phyloP scores from a whole-genome alignment of 2,888 invertebrate genomes.

The Unio pictorum region DNA sequence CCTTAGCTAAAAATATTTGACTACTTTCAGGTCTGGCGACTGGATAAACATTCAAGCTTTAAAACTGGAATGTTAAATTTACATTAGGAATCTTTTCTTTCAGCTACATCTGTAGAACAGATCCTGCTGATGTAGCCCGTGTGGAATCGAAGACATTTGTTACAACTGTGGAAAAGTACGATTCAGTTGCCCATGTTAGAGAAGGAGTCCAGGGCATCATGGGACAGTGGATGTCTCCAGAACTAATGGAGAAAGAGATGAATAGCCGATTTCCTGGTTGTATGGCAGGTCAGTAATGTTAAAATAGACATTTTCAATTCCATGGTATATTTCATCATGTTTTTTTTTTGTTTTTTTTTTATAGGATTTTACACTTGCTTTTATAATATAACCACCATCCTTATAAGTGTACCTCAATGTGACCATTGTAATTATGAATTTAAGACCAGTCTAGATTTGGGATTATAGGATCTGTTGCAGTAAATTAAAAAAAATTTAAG shows the following conservation, averaged over 20 bases:
- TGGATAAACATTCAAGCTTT: background rate
- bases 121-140: slow-evolving; percentile 97
- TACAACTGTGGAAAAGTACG: slow-evolving; percentile 86
- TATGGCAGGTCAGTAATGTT: slow-evolving; percentile 75
- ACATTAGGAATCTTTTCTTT: slow-evolving; percentile 22
- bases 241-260: slow-evolving; percentile 85
- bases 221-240: slow-evolving; percentile 92
- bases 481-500: too few relatives aligned
- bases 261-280: slow-evolving; percentile 86
- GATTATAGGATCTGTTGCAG: too few relatives aligned
- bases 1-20: too few relatives aligned
- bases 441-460: too few relatives aligned
- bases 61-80: slow-evolving; percentile 53
- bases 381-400: too few relatives aligned
- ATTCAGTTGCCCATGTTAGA: slow-evolving; percentile 86
- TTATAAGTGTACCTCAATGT: too few relatives aligned
- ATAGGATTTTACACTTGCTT: too few relatives aligned
- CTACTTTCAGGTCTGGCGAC: too few relatives aligned
- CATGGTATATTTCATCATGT: background rate
- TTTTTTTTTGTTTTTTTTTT: too few relatives aligned
- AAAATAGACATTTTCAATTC: background rate
- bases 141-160: slow-evolving; percentile 98
- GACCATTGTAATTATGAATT: too few relatives aligned
- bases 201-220: slow-evolving; percentile 87
- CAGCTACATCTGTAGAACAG: slow-evolving; percentile 94